Base-by-base conservation (phyloP, 2,113 vertebrate species). In the Gymnarchus niloticus region DNA sequence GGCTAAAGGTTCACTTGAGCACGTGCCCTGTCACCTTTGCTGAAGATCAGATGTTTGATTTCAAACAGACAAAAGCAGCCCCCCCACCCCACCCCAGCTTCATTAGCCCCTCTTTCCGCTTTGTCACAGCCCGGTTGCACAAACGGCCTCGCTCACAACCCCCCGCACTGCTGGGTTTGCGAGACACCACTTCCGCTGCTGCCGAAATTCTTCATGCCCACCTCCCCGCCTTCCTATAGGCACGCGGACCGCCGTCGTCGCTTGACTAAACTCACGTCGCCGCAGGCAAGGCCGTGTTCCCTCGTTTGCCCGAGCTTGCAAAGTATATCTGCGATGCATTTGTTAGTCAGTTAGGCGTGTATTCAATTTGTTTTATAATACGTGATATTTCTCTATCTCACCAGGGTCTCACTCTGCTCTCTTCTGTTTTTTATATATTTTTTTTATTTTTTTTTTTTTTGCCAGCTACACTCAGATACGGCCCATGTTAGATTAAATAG, bases 41-140 rank as follows among this genome's bases (percentile, higher is more conserved):
- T 93, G 92, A 93, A 93, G 93, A 94, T 93, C 94, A 93, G 90
- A 92, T 93, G 91, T 92, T 92, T 93, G 92, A 92, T 93, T 94
- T 94, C 94, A 94, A 96, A 92, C 92, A 94, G 94, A 91, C 93
- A 90, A 93, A 92, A 37, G 33, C 56, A 44, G 56, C 21, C 56
- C 54, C 12, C 37, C 21, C 7, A 8, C 14, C 56, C 52, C 82
- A 12, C 81, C 37, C 28, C 9, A 33, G 54, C 1, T 57, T 44
- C 54, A 83, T 56, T 57, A 57, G 37, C 54, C 37, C 49, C 81
- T 57, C 28, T 10, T 14, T 57, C 54, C 25, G 82, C 19, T 44
- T 56, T 44, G 2, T 83, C 56, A 57, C 82, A 57, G 56, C 56
- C 82, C 12, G 80, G 28, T 51, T 54, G 12, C 25, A 33, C 51